These are phyloP conservation scores for Pithys albifrons DNA, from an alignment of 2,113 vertebrate species.

Conservation along the genomic window DNA sequence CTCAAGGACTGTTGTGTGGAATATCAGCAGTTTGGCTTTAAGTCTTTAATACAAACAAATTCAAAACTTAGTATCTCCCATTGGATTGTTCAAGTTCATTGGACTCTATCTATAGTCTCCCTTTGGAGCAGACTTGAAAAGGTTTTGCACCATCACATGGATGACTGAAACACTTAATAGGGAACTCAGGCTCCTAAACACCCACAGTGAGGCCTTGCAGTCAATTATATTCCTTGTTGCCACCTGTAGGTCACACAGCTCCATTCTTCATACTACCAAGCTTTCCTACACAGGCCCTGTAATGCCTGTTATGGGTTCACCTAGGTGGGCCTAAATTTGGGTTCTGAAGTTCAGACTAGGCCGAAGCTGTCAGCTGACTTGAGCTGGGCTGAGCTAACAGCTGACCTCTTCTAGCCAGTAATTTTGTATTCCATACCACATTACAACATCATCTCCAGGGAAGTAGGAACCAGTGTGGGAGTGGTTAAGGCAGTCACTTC, in stretches of 20 bases:
- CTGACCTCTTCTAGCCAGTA: too few relatives aligned
- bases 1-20: background rate
- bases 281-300: background rate
- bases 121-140: background rate
- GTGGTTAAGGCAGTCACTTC: too few relatives aligned
- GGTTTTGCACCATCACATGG: background rate
- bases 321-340: too few relatives aligned
- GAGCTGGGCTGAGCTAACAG: too few relatives aligned
- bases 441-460: too few relatives aligned
- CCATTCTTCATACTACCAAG: fast-evolving
- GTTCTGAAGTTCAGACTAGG: too few relatives aligned
- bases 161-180: background rate
- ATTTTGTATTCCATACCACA: too few relatives aligned
- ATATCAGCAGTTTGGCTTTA: background rate
- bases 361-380: too few relatives aligned
- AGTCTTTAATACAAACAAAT: background rate
- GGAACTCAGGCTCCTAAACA: background rate
- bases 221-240: background rate
- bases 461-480: too few relatives aligned
- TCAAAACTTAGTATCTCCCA: background rate
- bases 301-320: too few relatives aligned
- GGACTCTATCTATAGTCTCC: background rate
- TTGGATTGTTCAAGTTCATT: background rate
- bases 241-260: background rate
- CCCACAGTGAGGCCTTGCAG: fast-evolving